Conservation (phyloP, 2,797 vertebrate species). For the Meda fulgida region DNA sequence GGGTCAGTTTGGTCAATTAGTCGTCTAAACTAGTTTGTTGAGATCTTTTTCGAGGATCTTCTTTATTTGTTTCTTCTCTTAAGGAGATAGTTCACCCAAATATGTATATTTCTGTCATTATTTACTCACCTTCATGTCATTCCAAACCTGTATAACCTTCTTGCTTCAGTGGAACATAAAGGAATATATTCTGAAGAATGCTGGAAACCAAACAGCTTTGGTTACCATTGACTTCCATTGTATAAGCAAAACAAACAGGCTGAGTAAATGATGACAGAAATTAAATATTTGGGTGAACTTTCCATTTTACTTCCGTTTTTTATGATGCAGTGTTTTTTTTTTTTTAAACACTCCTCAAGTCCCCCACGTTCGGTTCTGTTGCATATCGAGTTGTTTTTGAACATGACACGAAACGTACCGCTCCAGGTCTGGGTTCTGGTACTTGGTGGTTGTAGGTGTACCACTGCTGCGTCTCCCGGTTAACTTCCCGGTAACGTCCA, state of each 20-base stretch:
- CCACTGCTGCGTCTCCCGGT: constrained; percentile 96
- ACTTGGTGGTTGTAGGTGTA: constrained; percentile 88
- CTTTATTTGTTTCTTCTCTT: neutral
- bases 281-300: neutral
- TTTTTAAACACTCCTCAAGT: neutral
- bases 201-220: too few relatives aligned
- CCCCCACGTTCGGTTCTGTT: neutral
- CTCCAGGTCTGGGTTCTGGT: constrained; percentile 90
- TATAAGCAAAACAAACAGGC: too few relatives aligned
- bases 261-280: neutral
- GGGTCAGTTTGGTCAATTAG: neutral
- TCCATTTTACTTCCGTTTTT: neutral
- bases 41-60: neutral
- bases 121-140: neutral
- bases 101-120: neutral
- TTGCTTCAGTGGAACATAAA: neutral
- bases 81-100: neutral
- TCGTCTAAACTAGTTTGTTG: neutral
- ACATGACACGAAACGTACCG: constrained; percentile 74
- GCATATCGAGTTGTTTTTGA: neutral
- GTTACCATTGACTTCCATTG: too few relatives aligned
- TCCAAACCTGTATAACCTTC: neutral
- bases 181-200: neutral
- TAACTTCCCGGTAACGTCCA: constrained; percentile 92
- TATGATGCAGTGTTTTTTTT: neutral